phyloP scores from a whole-genome alignment of 2,113 vertebrate genomes.

The Nerophis ophidion region DNA sequence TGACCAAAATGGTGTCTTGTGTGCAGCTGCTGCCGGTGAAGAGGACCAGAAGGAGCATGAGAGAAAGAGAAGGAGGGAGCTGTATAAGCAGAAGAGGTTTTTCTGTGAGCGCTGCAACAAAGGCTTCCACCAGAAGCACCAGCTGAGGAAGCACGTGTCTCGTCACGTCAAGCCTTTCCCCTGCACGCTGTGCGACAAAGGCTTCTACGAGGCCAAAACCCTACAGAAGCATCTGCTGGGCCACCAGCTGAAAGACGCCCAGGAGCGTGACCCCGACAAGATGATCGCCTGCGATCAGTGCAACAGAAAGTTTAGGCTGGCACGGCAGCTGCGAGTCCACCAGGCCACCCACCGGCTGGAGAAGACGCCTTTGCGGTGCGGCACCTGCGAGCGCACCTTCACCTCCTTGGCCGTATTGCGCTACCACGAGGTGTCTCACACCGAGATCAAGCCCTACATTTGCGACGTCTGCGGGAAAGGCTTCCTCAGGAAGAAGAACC shows the following conservation, averaged over 20 bases:
- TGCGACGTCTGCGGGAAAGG: constrained; percentile 56
- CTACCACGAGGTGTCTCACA: constrained; percentile 47
- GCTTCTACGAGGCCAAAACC: constrained; percentile 47
- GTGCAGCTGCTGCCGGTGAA: constrained; percentile 13
- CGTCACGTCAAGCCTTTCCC: constrained; percentile 56
- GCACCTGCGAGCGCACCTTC: constrained; percentile 41
- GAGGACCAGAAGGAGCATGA: constrained; percentile 48
- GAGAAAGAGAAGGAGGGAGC: constrained; percentile 43
- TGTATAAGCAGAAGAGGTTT: constrained; percentile 59
- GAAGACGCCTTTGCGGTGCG: constrained; percentile 32
- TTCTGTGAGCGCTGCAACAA: constrained; percentile 59
- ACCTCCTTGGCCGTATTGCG: constrained; percentile 35
- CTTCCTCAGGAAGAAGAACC: constrained; percentile 56
- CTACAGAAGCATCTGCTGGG: constrained; percentile 41
- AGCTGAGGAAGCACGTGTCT: constrained; percentile 51
- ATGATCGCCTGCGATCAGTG: constrained; percentile 52
- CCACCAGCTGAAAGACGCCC: constrained; percentile 43
- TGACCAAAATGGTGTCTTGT: neutral
- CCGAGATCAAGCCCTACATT: constrained; percentile 51
- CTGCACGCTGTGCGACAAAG: constrained; percentile 55
- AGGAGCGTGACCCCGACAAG: constrained; percentile 44
- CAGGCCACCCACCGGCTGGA: constrained; percentile 36
- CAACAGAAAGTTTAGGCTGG: constrained; percentile 39
- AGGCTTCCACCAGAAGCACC: constrained; percentile 61
- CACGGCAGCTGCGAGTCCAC: constrained; percentile 45